Conservation (phyloP, 2,113 vertebrate genomes). For the Pterocles orientalis region DNA sequence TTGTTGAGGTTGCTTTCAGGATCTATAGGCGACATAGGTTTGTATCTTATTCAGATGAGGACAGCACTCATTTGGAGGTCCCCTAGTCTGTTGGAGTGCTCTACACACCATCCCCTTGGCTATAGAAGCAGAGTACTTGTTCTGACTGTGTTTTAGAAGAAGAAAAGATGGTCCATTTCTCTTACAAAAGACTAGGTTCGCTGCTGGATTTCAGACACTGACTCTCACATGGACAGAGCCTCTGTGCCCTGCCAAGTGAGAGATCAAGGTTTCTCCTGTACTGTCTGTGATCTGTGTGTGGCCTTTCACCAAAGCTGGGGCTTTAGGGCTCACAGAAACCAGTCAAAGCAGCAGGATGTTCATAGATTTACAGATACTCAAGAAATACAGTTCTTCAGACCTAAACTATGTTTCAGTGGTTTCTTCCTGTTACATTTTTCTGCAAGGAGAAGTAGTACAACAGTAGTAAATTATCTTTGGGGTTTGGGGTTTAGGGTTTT, state of each 20-base stretch:
- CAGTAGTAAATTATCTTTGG: conserved; percentile 51
- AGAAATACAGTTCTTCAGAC: conserved; percentile 50
- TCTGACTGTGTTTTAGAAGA: background rate
- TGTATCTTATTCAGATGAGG: background rate
- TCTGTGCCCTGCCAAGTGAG: background rate
- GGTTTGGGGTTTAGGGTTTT: background rate
- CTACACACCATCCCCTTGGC: background rate
- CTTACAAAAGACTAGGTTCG: background rate
- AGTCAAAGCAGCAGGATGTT: conserved; percentile 29
- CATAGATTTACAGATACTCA: conserved; percentile 49
- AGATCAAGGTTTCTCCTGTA: background rate
- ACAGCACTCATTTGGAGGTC: background rate
- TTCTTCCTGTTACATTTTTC: conserved; percentile 52
- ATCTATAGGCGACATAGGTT: background rate
- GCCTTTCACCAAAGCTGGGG: conserved; percentile 14
- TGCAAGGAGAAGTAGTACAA: conserved; percentile 33
- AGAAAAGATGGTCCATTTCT: background rate
- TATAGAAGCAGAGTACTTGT: background rate
- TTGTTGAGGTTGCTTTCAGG: background rate
- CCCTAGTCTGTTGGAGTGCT: background rate
- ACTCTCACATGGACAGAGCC: background rate
- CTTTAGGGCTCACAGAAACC: conserved; percentile 7
- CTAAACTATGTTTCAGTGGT: conserved; percentile 55
- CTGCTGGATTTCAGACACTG: background rate
- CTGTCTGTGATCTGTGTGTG: conserved; percentile 23